Conservation (phyloP, 2,113 vertebrate genomes). For the Phyllostomus hastatus region DNA sequence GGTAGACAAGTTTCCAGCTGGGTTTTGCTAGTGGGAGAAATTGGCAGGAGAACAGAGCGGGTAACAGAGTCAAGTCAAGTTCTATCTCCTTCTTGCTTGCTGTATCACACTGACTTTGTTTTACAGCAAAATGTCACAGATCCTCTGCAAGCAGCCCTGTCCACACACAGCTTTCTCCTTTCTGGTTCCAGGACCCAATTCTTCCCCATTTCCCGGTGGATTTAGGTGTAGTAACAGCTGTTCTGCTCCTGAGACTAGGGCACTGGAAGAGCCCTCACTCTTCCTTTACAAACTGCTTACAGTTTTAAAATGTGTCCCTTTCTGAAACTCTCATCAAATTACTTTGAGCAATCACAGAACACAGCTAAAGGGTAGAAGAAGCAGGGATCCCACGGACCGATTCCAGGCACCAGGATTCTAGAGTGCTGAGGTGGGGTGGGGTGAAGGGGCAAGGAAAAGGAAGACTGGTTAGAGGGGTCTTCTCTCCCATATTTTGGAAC, state of each 20-base stretch:
- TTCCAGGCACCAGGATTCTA: background rate
- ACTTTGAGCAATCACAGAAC: background rate
- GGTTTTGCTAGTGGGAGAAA: background rate
- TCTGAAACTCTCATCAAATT: background rate
- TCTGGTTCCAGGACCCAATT: background rate
- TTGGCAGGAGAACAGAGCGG: background rate
- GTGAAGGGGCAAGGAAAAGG: rapidly evolving
- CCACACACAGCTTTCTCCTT: background rate
- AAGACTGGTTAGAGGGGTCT: background rate
- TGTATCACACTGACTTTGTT: background rate
- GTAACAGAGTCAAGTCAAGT: background rate
- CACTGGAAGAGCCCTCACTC: background rate
- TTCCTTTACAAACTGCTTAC: background rate
- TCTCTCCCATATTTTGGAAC: background rate
- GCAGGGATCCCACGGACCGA: background rate
- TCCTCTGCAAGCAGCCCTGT: background rate
- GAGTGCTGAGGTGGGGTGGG: background rate
- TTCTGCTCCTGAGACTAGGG: background rate
- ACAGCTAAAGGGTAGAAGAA: background rate
- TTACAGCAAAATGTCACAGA: background rate
- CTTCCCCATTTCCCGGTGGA: background rate
- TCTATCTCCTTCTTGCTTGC: background rate
- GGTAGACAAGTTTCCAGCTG: background rate
- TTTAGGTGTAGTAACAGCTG: background rate
- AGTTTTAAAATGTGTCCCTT: background rate